Evolutionary conservation across 2,797 vertebrate species (phyloP).

Genomic region (Poeciliopsis presidionis): DNA sequence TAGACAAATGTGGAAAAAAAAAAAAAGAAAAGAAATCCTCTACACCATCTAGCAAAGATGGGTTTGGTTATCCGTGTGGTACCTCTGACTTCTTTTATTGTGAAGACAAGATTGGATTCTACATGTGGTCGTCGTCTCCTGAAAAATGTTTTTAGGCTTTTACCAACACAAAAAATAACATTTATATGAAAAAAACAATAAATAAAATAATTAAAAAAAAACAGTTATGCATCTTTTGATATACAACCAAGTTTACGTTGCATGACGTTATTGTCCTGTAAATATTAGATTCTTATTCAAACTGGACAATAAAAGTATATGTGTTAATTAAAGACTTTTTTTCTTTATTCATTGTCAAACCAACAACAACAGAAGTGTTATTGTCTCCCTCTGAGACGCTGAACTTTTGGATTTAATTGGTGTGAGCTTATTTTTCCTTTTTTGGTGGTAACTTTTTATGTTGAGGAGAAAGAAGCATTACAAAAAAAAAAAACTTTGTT

Average conservation of each 20-base stretch:
- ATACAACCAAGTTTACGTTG: not conserved
- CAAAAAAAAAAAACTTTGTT: not conserved
- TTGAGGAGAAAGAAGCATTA: not conserved
- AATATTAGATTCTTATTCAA: not conserved
- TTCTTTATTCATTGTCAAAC: not conserved
- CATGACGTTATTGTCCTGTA: not conserved
- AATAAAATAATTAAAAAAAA: no score
- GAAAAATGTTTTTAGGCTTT: conserved; percentile 4
- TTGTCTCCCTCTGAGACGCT: not conserved
- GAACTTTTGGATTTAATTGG: not conserved
- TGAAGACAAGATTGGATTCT: conserved; percentile 44
- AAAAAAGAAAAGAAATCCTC: conserved; percentile 10
- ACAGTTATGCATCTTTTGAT: not conserved
- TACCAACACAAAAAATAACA: not conserved
- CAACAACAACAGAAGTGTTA: not conserved
- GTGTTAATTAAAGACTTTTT: not conserved
- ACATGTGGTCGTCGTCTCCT: conserved; percentile 35
- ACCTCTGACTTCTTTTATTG: conserved; percentile 36
- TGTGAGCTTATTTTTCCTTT: not conserved
- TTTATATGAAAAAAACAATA: not conserved
- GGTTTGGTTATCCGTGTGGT: conserved; percentile 57
- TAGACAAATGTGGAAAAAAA: conserved; percentile 53
- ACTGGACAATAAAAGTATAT: not conserved
- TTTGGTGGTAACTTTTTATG: not conserved
- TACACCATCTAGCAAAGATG: conserved; percentile 51